A percentile compares a stretch with the other conserved stretches of the same genome.
Conservation (phyloP, 2,797 vertebrate genomes). For the Gobio occitaniae region DNA sequence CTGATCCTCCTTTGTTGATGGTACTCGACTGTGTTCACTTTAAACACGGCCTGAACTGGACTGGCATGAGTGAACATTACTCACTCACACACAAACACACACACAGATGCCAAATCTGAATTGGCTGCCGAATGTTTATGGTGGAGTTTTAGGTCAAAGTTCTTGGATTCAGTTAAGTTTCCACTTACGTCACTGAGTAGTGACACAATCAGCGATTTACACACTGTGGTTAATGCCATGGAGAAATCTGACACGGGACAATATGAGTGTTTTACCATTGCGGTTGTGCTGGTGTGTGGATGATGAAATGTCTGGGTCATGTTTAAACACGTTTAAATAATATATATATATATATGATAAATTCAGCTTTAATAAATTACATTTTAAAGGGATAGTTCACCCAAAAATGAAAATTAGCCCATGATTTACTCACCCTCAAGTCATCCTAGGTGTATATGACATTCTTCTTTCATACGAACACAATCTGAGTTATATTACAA, state of each 20-base stretch:
- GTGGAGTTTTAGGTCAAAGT: conserved; percentile 32
- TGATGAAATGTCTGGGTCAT: not conserved
- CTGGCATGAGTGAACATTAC: not conserved
- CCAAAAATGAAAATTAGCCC: too few relatives aligned
- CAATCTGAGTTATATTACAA: too few relatives aligned
- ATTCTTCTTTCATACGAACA: too few relatives aligned
- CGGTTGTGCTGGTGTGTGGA: not conserved
- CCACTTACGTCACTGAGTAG: not conserved
- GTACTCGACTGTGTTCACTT: conserved; percentile 23
- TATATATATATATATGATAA: too few relatives aligned
- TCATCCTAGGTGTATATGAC: too few relatives aligned
- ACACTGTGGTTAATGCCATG: not conserved
- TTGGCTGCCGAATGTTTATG: conserved; percentile 33
- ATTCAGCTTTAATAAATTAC: too few relatives aligned
- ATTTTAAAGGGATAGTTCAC: too few relatives aligned
- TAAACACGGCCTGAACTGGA: conserved; percentile 25
- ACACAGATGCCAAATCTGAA: not conserved
- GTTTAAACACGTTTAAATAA: too few relatives aligned
- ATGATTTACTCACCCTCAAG: too few relatives aligned
- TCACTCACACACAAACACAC: not conserved
- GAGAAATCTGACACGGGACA: not conserved
- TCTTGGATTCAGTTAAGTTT: conserved; percentile 29
- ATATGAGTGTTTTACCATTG: not conserved
- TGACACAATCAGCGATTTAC: not conserved
- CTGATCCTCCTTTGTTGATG: conserved; percentile 44